phyloP scores from a whole-genome alignment of 2,888 invertebrate genomes.

The Quadriops clusia region DNA sequence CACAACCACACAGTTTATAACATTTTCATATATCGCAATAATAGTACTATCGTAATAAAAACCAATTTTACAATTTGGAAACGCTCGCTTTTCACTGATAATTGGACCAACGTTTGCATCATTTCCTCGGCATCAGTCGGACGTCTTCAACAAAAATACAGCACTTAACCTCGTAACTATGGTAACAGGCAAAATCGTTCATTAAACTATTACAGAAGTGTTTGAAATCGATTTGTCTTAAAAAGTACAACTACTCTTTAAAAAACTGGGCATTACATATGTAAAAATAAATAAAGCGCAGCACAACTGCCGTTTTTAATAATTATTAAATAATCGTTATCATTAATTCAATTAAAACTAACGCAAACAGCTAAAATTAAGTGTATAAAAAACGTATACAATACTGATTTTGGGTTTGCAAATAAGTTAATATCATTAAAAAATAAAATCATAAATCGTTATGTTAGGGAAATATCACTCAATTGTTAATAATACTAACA shows the following conservation, averaged over 20 bases:
- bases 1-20: conserved; percentile 9
- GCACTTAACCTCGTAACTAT: no score
- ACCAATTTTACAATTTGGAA: not conserved
- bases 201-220: conserved; percentile 6
- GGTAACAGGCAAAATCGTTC: no score
- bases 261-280: conserved; percentile 5
- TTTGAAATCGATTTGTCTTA: not conserved
- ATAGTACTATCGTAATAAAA: conserved; percentile 1
- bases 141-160: no score
- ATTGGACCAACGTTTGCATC: not conserved
- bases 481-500: conserved; percentile 35
- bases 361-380: conserved; percentile 20
- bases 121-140: no score
- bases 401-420: conserved; percentile 35
- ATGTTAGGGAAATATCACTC: conserved; percentile 34
- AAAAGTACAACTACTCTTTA: conserved; percentile 1
- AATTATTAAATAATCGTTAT: conserved; percentile 14
- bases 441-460: conserved; percentile 18
- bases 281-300: conserved; percentile 15
- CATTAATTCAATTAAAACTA: conserved; percentile 16
- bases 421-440: conserved; percentile 28
- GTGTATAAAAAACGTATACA: conserved; percentile 31
- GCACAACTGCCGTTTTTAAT: conserved; percentile 22
- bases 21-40: conserved; percentile 3
- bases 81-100: not conserved